A percentile compares a stretch with the other conserved stretches of the same genome.
These are phyloP conservation scores for Chrysochloris asiatica DNA, from an alignment of 2,113 vertebrate species.

Conservation along the genomic window DNA sequence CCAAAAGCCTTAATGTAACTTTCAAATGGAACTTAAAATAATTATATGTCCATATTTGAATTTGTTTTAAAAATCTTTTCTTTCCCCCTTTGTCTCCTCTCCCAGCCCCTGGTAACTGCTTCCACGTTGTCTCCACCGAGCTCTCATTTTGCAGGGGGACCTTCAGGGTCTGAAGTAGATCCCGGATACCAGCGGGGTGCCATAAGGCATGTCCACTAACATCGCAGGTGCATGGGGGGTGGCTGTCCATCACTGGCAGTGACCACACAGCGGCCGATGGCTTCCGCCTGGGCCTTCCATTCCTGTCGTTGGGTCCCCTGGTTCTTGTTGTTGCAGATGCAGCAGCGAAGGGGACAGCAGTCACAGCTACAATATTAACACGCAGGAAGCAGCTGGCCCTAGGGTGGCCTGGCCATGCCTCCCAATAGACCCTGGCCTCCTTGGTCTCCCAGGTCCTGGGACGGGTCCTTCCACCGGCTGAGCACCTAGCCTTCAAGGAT, in stretches of 20 bases:
- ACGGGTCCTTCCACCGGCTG: no score
- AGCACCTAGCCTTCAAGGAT: background rate
- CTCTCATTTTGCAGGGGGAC: background rate
- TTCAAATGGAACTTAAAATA: background rate
- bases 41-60: background rate
- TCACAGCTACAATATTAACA: rapidly evolving
- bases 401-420: background rate
- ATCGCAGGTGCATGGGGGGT: background rate
- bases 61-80: background rate
- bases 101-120: background rate
- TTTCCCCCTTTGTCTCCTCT: background rate
- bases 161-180: background rate
- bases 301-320: background rate
- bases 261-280: background rate
- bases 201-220: background rate
- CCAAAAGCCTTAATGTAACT: background rate
- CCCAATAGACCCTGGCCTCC: no score
- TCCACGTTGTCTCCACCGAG: background rate
- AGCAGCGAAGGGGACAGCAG: background rate
- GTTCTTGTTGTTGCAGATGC: background rate
- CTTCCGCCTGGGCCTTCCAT: background rate
- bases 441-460: background rate
- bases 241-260: background rate
- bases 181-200: background rate
- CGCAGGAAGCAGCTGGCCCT: background rate